A percentile compares a stretch with the other conserved stretches of the same genome.
phyloP scores from a whole-genome alignment of 2,888 invertebrate species.

The Pachydiplax longipennis region DNA sequence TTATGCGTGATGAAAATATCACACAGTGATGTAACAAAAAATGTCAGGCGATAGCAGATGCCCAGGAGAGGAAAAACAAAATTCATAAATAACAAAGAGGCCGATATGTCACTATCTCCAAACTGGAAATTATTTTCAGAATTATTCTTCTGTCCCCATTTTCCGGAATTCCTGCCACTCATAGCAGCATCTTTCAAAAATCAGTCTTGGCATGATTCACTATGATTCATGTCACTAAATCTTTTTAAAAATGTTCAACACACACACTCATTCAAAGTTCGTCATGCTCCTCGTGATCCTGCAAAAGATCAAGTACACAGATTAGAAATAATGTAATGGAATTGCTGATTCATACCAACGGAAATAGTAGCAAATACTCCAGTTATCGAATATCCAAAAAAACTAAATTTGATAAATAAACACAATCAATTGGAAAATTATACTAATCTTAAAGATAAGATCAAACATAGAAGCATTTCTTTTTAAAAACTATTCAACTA shows the following conservation, averaged over 20 bases:
- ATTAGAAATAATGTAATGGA: not conserved
- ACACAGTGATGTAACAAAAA: constrained; percentile 40
- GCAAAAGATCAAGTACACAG: not conserved
- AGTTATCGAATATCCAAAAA: no score
- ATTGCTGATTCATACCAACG: no score
- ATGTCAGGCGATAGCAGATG: not conserved
- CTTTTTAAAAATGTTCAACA: constrained; percentile 33
- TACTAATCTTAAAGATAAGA: no score
- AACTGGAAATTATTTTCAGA: constrained; percentile 45
- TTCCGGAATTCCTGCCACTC: constrained; percentile 32
- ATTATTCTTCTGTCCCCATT: constrained; percentile 34
- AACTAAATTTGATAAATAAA: no score
- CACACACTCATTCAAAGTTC: constrained; percentile 39
- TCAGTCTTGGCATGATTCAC: constrained; percentile 40
- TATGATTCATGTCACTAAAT: constrained; percentile 41
- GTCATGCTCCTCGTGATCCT: constrained; percentile 22
- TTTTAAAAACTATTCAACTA: no score
- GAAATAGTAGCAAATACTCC: no score
- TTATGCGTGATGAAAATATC: not conserved
- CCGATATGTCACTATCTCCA: constrained; percentile 45
- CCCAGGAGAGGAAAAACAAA: constrained; percentile 23
- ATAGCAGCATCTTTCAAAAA: constrained; percentile 34
- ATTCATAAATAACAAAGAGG: constrained; percentile 40
- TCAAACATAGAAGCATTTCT: no score
- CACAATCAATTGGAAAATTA: no score